phyloP scores from a whole-genome alignment of 2,888 invertebrate genomes.

The Torymus aiolomorphi region DNA sequence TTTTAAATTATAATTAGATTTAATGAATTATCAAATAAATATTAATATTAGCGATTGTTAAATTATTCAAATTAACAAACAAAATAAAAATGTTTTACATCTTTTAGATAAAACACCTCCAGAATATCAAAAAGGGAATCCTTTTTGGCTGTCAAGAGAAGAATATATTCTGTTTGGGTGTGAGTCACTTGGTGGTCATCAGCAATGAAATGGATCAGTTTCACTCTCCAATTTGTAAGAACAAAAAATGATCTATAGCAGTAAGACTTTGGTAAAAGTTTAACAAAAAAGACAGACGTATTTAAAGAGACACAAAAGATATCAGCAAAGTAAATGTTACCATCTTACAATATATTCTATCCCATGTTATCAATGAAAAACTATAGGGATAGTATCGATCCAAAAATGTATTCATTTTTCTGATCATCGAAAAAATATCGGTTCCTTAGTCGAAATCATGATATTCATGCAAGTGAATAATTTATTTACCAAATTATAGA shows the following conservation, averaged over 20 bases:
- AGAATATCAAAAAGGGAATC: conserved; percentile 72
- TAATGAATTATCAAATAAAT: too few species aligned
- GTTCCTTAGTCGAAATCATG: too few species aligned
- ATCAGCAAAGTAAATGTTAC: conserved; percentile 67
- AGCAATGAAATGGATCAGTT: conserved; percentile 43
- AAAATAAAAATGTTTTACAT: too few species aligned
- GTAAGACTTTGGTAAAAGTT: not conserved
- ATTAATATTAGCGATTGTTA: too few species aligned
- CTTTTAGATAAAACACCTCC: conserved; percentile 72
- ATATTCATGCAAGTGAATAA: not conserved
- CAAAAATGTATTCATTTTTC: conserved; percentile 16
- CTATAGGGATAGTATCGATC: conserved; percentile 46
- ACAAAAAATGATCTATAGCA: conserved; percentile 23
- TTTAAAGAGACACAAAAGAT: conserved; percentile 31
- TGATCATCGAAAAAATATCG: not conserved
- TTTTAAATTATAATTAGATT: not conserved
- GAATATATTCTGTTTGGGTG: conserved; percentile 75
- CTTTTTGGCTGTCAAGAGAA: conserved; percentile 75
- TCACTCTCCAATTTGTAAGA: conserved; percentile 4
- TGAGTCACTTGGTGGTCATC: conserved; percentile 67
- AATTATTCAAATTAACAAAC: too few species aligned
- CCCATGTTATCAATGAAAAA: conserved; percentile 67
- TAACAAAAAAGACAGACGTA: conserved; percentile 53
- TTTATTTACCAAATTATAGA: conserved; percentile 16
- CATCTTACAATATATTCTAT: conserved; percentile 69